Evolutionary conservation across 2,888 invertebrate genomes (phyloP), one percentile per base, ranked within the genome.

Genomic region (Nipponacmea schrenckii): DNA sequence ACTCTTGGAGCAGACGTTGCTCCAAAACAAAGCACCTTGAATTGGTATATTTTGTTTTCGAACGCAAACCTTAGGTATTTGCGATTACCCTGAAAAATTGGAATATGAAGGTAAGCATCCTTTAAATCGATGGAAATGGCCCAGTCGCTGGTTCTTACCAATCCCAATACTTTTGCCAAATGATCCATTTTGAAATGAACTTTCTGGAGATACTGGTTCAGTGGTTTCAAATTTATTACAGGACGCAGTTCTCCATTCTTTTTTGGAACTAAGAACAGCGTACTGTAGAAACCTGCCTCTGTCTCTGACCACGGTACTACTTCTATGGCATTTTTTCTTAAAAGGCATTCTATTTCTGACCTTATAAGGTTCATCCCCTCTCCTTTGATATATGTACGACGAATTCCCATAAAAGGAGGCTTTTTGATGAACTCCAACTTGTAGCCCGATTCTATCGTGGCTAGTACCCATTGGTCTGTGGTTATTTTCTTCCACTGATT

Each of bases 171-270:
- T 24, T 77, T 72, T 7, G 65, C 10, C 14, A 76, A 27, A 10
- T 69, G 71, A 56, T 74, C 73, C 73, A 75, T 73, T 48, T 75
- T 77, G 77, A 77, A 77, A 68, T 75, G 73, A 44, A 72, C 69
- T 48, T 72, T 77, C 64, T 15, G 2, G 62, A 77, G 75, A 72
- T 77, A 77, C 70, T 45, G 27, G 68, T 77, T 77, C 48, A 77
- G 74, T 27, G 75, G 77, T 62, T 66, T 75, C 14, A 72, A 66
- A 64, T 74, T 76, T 68, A 72, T 72, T 71, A 48, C 48, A 48
- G 48, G 48, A 17, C 48, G 15, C 14, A 48, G 48, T 48, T 48
- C 48, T n/a, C 48, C 64, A 14, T 46, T 68, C 64, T 74, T 74
- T 50, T 75, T 73, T 45, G 64, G 39, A 20, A 71, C 72, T 62